Conservation (phyloP, 2,888 invertebrate species). For the Eupithecia tripunctaria region DNA sequence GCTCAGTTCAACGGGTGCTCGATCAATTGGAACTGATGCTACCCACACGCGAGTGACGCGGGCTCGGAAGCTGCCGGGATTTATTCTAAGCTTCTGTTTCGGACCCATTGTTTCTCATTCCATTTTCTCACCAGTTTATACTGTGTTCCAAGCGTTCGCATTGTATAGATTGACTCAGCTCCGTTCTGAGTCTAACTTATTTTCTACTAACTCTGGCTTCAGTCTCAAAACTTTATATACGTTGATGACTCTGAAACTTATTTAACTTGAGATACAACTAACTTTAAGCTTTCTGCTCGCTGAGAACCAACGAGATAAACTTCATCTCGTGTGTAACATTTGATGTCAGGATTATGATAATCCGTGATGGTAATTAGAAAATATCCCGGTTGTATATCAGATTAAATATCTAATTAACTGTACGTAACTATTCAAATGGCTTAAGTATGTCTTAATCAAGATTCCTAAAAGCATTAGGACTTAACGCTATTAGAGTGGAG, state of each 20-base stretch:
- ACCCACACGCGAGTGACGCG: slow-evolving; percentile 49
- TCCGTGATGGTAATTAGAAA: slow-evolving; percentile 34
- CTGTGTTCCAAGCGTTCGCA: slow-evolving; percentile 8
- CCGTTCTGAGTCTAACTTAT: slow-evolving; percentile 20
- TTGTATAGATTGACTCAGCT: slow-evolving; percentile 15
- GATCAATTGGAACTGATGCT: slow-evolving; percentile 70
- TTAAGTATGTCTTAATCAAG: slow-evolving; percentile 63
- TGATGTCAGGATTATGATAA: slow-evolving; percentile 36
- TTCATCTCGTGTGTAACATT: slow-evolving; percentile 28
- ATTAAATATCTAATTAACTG: slow-evolving; percentile 43
- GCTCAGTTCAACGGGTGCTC: slow-evolving; percentile 62
- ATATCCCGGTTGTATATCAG: slow-evolving; percentile 37
- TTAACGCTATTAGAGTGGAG: slow-evolving; percentile 60
- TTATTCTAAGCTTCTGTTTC: slow-evolving; percentile 49
- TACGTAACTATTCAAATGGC: slow-evolving; percentile 44
- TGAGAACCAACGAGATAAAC: slow-evolving; percentile 31
- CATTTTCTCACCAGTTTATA: slow-evolving; percentile 23
- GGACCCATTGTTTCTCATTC: slow-evolving; percentile 29
- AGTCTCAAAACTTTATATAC: slow-evolving; percentile 32
- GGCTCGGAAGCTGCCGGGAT: slow-evolving; percentile 54
- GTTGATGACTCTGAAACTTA: slow-evolving; percentile 36
- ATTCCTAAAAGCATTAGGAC: slow-evolving; percentile 60
- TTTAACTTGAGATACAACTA: slow-evolving; percentile 30
- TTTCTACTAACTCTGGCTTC: slow-evolving; percentile 28
- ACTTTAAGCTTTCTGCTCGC: slow-evolving; percentile 28